Evolutionary conservation across 2,888 invertebrate species (phyloP).

Genomic region (Erynnis tages): DNA sequence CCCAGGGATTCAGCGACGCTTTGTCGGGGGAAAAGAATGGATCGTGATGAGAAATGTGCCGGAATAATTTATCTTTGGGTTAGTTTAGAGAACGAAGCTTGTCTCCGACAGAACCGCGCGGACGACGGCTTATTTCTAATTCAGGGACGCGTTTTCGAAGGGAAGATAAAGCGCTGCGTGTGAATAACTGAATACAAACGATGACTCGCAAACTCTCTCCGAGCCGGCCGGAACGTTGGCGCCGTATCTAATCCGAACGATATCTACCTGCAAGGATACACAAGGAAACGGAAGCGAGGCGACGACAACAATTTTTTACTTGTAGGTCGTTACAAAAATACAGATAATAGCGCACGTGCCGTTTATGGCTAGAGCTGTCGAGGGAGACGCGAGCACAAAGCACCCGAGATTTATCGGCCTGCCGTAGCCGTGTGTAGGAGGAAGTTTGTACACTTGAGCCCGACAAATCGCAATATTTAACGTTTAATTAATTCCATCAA

Average conservation of each 20-base stretch:
- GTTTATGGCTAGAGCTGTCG: slow-evolving; percentile 68
- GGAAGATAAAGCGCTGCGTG: slow-evolving; percentile 56
- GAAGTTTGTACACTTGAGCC: slow-evolving; percentile 61
- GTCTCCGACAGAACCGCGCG: slow-evolving; percentile 54
- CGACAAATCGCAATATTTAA: slow-evolving; percentile 61
- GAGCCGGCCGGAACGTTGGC: slow-evolving; percentile 45
- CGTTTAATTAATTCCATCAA: slow-evolving; percentile 70
- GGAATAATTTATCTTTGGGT: slow-evolving; percentile 75
- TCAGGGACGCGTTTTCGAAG: slow-evolving; percentile 62
- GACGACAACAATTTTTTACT: slow-evolving; percentile 60
- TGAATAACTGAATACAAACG: slow-evolving; percentile 68
- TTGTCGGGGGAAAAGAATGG: slow-evolving; percentile 69
- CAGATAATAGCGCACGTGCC: slow-evolving; percentile 66
- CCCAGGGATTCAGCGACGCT: slow-evolving; percentile 65
- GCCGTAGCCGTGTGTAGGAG: slow-evolving; percentile 61
- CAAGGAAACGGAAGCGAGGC: slow-evolving; percentile 48
- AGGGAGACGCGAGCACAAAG: slow-evolving; percentile 59
- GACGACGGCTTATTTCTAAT: slow-evolving; percentile 68
- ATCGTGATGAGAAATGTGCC: slow-evolving; percentile 71
- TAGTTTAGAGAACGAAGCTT: slow-evolving; percentile 65
- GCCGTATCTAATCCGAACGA: slow-evolving; percentile 42
- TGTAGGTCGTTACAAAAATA: slow-evolving; percentile 63
- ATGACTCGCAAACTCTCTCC: slow-evolving; percentile 49
- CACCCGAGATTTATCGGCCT: slow-evolving; percentile 65
- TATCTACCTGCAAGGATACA: slow-evolving; percentile 44